A percentile compares a stretch with the other conserved stretches of the same genome.
Evolutionary conservation across 2,113 vertebrate genomes (phyloP).

Genomic region (Okapia johnstoni): DNA sequence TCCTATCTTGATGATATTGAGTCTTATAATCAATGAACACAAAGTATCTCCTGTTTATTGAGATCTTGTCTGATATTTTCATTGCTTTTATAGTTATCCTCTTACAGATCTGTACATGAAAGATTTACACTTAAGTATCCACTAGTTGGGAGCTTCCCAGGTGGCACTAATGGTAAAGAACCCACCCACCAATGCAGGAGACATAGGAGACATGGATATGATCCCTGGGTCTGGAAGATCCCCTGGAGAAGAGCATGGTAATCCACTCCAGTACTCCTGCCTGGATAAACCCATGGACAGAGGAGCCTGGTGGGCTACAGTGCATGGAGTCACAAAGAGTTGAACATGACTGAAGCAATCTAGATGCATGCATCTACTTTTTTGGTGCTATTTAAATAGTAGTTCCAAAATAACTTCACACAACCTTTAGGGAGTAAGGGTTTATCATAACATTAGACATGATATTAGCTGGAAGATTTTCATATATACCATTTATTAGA

Average conservation of each 20-base stretch:
- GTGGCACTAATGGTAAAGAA: not conserved
- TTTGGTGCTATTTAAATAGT: not conserved
- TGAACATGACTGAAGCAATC: not conserved
- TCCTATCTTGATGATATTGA: not conserved
- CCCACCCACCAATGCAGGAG: not conserved
- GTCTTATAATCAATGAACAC: not conserved
- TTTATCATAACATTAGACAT: not conserved
- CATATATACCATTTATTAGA: not conserved
- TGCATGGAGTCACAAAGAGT: not conserved
- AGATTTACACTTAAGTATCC: not conserved
- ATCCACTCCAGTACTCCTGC: not conserved
- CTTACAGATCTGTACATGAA: not conserved
- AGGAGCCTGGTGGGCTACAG: not conserved
- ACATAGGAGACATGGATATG: not conserved
- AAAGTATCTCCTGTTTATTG: not conserved
- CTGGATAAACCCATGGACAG: not conserved
- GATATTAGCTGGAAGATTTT: not conserved
- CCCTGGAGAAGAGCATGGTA: not conserved
- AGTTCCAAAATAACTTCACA: not conserved
- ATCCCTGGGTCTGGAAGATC: not conserved
- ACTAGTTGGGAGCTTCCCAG: not conserved
- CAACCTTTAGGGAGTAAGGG: not conserved
- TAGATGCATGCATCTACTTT: not conserved
- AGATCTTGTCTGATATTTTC: not conserved
- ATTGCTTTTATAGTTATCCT: not conserved